phyloP scores from a whole-genome alignment of 2,888 invertebrate genomes.

The Cordylochernes scorpioides region DNA sequence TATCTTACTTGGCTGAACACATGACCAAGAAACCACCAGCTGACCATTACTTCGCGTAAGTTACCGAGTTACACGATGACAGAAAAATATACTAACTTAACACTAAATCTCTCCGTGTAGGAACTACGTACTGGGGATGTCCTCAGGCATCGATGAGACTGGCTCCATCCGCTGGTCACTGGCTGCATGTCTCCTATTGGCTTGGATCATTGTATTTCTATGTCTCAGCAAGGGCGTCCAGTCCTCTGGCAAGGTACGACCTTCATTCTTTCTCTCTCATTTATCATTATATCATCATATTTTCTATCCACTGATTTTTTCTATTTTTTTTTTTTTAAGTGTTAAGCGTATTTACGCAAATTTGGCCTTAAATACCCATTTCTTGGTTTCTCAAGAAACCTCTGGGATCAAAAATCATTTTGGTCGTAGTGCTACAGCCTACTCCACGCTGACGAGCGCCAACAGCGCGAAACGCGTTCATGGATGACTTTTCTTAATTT shows the following conservation, averaged over 20 bases:
- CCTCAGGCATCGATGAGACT: constrained; percentile 32
- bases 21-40: constrained; percentile 20
- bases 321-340: background rate
- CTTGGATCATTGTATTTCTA: constrained; percentile 35
- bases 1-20: constrained; percentile 15
- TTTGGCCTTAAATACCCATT: too few relatives aligned
- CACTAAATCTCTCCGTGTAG: constrained; percentile 18
- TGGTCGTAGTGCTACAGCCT: too few relatives aligned
- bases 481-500: too few relatives aligned
- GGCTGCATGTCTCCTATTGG: constrained; percentile 41
- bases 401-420: too few relatives aligned
- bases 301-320: background rate
- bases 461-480: too few relatives aligned
- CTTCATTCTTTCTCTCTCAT: too few relatives aligned
- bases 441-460: too few relatives aligned
- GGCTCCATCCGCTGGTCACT: constrained; percentile 30
- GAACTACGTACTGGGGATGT: constrained; percentile 35
- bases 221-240: constrained; percentile 17
- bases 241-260: constrained; percentile 15
- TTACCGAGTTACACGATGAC: too few relatives aligned
- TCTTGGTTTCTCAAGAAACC: too few relatives aligned
- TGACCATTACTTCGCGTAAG: constrained; percentile 40
- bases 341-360: too few relatives aligned
- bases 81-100: background rate
- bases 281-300: background rate